Evolutionary conservation across 2,113 vertebrate species (phyloP).

Genomic region (Daubentonia madagascariensis): DNA sequence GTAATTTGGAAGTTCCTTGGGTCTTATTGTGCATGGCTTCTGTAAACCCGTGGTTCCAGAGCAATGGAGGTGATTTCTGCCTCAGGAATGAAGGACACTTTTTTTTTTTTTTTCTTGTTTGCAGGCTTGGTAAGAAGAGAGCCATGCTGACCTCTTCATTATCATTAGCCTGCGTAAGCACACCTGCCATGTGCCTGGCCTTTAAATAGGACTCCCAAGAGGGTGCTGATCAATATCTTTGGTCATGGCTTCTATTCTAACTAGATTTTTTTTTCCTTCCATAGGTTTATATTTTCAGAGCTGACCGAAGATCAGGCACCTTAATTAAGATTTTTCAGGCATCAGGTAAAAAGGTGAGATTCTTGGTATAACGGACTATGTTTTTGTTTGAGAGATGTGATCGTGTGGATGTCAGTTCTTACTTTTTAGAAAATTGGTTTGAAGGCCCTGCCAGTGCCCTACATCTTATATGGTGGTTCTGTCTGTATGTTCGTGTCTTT

Average conservation of each 20-base stretch:
- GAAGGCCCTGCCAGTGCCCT: no score
- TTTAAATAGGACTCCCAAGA: background rate
- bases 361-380: background rate
- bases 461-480: accelerated
- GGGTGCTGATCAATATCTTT: background rate
- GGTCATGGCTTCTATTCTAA: background rate
- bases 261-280: conserved; percentile 46
- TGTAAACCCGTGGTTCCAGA: accelerated
- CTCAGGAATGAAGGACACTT: background rate
- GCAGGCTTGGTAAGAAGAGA: background rate
- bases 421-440: background rate
- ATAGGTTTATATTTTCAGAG: conserved; percentile 97
- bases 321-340: conserved; percentile 95
- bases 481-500: background rate
- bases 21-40: background rate
- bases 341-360: conserved; percentile 96
- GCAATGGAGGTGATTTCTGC: background rate
- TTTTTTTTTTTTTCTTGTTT: background rate
- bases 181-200: background rate
- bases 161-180: accelerated
- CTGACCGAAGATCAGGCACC: conserved; percentile 88
- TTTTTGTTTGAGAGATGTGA: background rate
- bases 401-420: background rate
- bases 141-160: accelerated
- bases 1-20: background rate